phyloP scores from a whole-genome alignment of 1,140 invertebrate species.

The Thalassaphorura encarpata region DNA sequence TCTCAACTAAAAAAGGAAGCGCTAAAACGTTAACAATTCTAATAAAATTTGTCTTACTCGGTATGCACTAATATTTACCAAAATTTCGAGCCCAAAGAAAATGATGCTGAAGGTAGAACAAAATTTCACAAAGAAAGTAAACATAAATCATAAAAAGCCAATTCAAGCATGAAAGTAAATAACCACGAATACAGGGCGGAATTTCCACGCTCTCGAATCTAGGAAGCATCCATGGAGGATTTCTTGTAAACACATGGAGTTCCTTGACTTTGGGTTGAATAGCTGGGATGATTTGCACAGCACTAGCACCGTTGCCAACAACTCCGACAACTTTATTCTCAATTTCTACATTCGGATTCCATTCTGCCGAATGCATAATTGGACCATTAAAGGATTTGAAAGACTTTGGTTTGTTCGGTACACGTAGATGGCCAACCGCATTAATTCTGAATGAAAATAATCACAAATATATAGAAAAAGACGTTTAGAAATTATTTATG shows the following conservation, averaged over 20 bases:
- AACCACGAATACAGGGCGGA: too few relatives aligned
- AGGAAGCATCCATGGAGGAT: conserved; percentile 14
- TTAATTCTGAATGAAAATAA: conserved; percentile 9
- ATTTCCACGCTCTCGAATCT: too few relatives aligned
- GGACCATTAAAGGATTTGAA: conserved; percentile 13
- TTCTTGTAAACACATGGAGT: conserved; percentile 18
- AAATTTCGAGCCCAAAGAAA: background rate
- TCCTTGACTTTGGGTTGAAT: conserved; percentile 16
- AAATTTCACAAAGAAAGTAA: background rate
- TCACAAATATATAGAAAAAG: too few relatives aligned
- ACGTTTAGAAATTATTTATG: too few relatives aligned
- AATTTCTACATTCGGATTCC: conserved; percentile 14
- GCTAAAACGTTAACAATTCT: background rate
- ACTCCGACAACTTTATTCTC: conserved; percentile 19
- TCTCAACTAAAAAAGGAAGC: background rate
- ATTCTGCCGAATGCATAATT: conserved; percentile 16
- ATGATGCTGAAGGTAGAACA: too few relatives aligned
- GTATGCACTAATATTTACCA: background rate
- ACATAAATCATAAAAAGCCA: background rate
- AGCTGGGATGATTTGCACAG: conserved; percentile 21
- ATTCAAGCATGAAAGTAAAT: background rate
- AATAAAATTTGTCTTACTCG: background rate
- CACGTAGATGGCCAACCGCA: conserved; percentile 11
- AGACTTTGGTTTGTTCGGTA: conserved; percentile 16
- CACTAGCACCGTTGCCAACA: conserved; percentile 21